phyloP scores from a whole-genome alignment of 1,140 invertebrate genomes.

The Drosophila takahashii region DNA sequence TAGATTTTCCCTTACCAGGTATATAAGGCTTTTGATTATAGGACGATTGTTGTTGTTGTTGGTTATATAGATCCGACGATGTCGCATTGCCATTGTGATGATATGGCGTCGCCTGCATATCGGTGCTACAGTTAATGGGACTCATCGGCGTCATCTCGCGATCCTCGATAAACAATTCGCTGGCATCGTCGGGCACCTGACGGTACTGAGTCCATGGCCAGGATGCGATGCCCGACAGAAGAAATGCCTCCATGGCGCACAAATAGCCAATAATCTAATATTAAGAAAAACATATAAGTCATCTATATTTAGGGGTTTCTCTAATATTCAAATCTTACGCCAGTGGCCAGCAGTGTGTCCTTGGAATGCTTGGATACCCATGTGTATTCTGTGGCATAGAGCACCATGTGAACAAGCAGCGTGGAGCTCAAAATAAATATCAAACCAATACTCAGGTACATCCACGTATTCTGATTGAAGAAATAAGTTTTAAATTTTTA shows the following conservation, averaged over 20 bases:
- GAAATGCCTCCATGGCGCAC: constrained; percentile 85
- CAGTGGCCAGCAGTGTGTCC: constrained; percentile 86
- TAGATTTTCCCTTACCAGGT: constrained; percentile 71
- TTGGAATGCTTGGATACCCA: constrained; percentile 87
- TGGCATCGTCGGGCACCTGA: constrained; percentile 85
- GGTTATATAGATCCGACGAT: constrained; percentile 78
- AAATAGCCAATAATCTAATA: constrained; percentile 85
- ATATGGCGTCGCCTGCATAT: constrained; percentile 72
- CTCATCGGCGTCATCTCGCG: constrained; percentile 85
- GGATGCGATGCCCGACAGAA: constrained; percentile 84
- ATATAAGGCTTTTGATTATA: constrained; percentile 85
- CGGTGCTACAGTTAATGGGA: constrained; percentile 80
- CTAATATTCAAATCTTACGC: constrained; percentile 75
- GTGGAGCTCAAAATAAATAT: constrained; percentile 88
- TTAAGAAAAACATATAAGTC: background rate
- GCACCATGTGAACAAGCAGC: constrained; percentile 88
- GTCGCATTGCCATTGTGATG: constrained; percentile 80
- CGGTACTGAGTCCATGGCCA: constrained; percentile 85
- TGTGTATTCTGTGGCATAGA: constrained; percentile 87
- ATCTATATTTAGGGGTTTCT: background rate
- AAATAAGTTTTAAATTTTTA: background rate
- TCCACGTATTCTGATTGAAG: constrained; percentile 87
- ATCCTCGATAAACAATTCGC: constrained; percentile 85
- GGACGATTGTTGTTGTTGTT: constrained; percentile 84
- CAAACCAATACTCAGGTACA: constrained; percentile 88